Evolutionary conservation across 92 coral and sea anemone species (phyloP), one percentile per base, ranked within the genome.

Genomic region (Zoanthus sansibaricus): DNA sequence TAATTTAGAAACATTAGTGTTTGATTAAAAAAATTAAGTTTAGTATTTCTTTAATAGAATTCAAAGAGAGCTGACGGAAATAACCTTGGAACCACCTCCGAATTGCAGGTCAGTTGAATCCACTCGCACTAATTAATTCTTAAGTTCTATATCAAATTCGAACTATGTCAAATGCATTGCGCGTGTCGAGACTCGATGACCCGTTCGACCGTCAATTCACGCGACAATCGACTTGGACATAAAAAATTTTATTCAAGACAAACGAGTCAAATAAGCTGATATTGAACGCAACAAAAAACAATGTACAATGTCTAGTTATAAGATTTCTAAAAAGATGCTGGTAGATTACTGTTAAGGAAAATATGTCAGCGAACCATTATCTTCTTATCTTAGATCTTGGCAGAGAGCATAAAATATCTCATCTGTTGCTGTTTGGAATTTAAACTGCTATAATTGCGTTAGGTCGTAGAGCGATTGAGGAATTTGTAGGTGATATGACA

Each of bases 41-140:
- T n/a, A 64, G 42, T 62, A 80, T 14, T 89, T 45, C 62, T 33
- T 76, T 84, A 84, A 33, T 85, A 97, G 99, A 89, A 97, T 97
- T 85, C 99, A 95, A 86, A 76, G 98, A 71, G 99, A 97, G 90
- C 82, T 97, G 86, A 95, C 99, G n/a, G 99, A 95, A 83, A 97
- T 97, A 54, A 95, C 99, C 0, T 82, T 97, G 80, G 99, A 97
- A n/a, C 99, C 99, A 7, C 99, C 98, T 42, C 99, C 99, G 21
- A 97, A 97, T 79, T 97, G 99, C 94, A 97, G 99, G 99, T 97
- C 91, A 82, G 82, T 91, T 17, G 69, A 4, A 18, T 7, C 8
- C 25, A 17, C 30, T 62, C 30, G n/a, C 20, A 61, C 21, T 62
- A 62, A 25, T 25, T 25, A 25, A 25, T 25, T 25, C 68, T 61